phyloP scores from a whole-genome alignment of 1,140 invertebrate species.

The Ylistrum balloti region DNA sequence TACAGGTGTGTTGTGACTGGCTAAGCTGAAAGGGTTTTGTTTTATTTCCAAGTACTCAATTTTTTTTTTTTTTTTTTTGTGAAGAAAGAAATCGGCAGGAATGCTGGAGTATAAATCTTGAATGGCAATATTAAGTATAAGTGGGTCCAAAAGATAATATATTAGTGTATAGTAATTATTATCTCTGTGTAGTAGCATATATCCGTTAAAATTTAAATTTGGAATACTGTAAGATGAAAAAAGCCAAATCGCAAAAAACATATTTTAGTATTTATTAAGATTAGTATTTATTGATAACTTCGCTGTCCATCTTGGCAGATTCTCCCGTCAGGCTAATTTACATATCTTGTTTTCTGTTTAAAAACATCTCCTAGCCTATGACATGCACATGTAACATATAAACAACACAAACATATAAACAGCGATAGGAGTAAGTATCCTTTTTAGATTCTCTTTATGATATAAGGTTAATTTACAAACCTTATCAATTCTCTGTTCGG shows the following conservation, averaged over 20 bases:
- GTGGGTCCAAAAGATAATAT: conserved; percentile 9
- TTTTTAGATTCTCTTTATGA: not conserved
- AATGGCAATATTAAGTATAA: conserved; percentile 11
- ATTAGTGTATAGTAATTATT: not conserved
- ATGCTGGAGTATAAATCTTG: not conserved
- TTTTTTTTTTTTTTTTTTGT: conserved; percentile 33
- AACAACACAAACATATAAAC: not conserved
- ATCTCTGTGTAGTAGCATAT: not conserved
- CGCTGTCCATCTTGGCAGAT: not conserved
- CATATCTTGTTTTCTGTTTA: not conserved
- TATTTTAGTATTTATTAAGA: conserved; percentile 40
- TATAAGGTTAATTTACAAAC: conserved; percentile 27
- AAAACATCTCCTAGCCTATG: not conserved
- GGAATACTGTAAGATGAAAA: not conserved
- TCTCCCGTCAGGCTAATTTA: not conserved
- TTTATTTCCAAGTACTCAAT: not conserved
- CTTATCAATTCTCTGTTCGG: not conserved
- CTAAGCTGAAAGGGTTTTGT: not conserved
- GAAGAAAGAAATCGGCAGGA: conserved; percentile 32
- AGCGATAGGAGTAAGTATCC: not conserved
- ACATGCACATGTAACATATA: not conserved
- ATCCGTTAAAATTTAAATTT: not conserved
- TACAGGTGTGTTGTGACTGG: conserved; percentile 8
- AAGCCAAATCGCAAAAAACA: not conserved
- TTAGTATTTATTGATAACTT: not conserved